phyloP scores from a whole-genome alignment of 23 tunicate species.

The Trididemnum miniatum region DNA sequence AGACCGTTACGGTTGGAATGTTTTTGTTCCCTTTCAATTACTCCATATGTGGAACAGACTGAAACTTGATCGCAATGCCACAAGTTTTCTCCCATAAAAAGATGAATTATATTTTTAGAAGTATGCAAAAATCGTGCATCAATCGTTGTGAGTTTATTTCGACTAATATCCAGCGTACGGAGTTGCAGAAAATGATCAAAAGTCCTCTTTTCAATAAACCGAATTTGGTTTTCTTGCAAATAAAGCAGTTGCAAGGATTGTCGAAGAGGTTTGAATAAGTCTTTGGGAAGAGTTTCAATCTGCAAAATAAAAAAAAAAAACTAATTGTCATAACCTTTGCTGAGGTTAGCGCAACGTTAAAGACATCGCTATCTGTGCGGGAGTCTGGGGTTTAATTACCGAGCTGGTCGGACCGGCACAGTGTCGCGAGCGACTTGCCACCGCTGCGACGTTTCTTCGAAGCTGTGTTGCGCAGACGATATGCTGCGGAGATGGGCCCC shows the following conservation, averaged over 20 bases:
- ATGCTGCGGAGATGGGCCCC: too few relatives aligned
- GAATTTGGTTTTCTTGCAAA: conserved; percentile 65
- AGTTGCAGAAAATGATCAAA: conserved; percentile 47
- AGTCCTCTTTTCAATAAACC: conserved; percentile 18
- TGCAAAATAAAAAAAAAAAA: conserved; percentile 18
- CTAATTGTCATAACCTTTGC: too few relatives aligned
- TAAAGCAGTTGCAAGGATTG: conserved; percentile 45
- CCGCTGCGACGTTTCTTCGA: too few relatives aligned
- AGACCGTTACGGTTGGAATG: background rate
- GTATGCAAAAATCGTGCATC: conserved; percentile 40
- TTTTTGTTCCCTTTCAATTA: background rate
- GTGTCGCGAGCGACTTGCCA: too few relatives aligned
- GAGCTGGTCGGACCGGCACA: too few relatives aligned
- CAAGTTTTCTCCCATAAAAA: conserved; percentile 60
- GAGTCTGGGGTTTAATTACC: too few relatives aligned
- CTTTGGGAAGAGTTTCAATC: conserved; percentile 30
- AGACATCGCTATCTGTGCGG: too few relatives aligned
- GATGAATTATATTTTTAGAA: conserved; percentile 22
- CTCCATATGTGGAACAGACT: conserved; percentile 39
- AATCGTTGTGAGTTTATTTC: conserved; percentile 44
- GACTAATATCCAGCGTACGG: conserved; percentile 70
- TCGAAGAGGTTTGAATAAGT: conserved; percentile 37
- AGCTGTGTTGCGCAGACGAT: too few relatives aligned
- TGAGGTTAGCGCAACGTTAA: too few relatives aligned
- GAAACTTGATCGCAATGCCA: conserved; percentile 57